A percentile compares a stretch with the other conserved stretches of the same genome.
Conservation (phyloP, 1,140 invertebrate genomes). For the Olivierus martensii region DNA sequence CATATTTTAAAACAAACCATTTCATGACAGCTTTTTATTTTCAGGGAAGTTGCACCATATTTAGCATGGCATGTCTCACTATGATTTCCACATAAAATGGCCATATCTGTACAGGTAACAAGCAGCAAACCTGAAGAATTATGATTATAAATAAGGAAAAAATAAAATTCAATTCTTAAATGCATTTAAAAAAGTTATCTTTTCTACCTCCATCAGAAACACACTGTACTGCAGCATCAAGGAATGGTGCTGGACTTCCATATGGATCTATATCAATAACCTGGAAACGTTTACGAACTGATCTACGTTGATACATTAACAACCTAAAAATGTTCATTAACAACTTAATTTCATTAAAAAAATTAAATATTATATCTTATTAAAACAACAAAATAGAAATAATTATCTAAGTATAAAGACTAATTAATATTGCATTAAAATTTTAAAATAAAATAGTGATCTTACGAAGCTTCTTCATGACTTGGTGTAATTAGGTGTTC, state of each 20-base stretch:
- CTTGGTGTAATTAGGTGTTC: constrained; percentile 53
- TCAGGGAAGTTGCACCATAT: constrained; percentile 82
- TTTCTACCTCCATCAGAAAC: constrained; percentile 29
- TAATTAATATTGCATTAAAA: constrained; percentile 3
- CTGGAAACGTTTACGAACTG: constrained; percentile 54
- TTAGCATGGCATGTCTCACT: constrained; percentile 88
- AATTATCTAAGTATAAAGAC: too few relatives aligned
- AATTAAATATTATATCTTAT: too few relatives aligned
- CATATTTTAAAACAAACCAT: constrained; percentile 40
- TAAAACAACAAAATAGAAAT: too few relatives aligned
- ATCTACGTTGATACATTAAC: constrained; percentile 65
- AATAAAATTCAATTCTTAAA: not conserved
- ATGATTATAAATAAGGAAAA: not conserved
- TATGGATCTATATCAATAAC: constrained; percentile 96
- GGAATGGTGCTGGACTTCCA: constrained; percentile 82
- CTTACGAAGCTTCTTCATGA: constrained; percentile 68
- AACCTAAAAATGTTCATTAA: constrained; percentile 50
- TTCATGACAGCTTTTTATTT: constrained; percentile 85
- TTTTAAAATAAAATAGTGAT: constrained; percentile 12
- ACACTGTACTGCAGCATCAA: constrained; percentile 72
- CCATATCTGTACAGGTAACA: constrained; percentile 96
- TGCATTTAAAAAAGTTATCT: not conserved
- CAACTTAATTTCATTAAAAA: too few relatives aligned
- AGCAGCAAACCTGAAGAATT: constrained; percentile 46
- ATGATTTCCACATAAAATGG: constrained; percentile 86